Conservation (phyloP, 2,888 invertebrate species). For the Ferrisia virgata region DNA sequence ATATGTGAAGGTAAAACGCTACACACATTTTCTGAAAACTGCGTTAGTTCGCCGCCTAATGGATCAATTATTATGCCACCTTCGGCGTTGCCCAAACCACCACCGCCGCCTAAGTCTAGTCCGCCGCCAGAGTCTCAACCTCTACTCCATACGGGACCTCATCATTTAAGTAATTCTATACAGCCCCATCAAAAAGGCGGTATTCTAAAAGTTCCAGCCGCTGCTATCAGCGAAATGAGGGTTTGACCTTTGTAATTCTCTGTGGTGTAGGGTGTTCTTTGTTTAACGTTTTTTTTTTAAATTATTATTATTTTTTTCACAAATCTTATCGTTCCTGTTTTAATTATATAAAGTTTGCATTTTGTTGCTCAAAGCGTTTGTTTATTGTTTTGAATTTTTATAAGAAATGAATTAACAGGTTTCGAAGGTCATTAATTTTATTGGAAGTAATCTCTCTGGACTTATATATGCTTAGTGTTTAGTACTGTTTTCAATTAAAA, state of each 20-base stretch:
- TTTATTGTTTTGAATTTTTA: not conserved
- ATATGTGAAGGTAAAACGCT: not conserved
- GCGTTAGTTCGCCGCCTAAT: conserved; percentile 49
- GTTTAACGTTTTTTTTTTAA: not conserved
- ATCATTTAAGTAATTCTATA: conserved; percentile 1
- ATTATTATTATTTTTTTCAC: too few relatives aligned
- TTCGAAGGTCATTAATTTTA: too few relatives aligned
- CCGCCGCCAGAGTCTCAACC: conserved; percentile 50
- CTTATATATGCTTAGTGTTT: too few relatives aligned
- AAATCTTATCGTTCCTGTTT: conserved; percentile 26
- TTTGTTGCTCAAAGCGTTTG: not conserved
- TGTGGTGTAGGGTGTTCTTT: not conserved
- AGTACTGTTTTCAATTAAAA: too few relatives aligned
- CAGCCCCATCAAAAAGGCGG: conserved; percentile 52
- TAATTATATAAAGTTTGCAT: not conserved
- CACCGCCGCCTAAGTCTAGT: conserved; percentile 54
- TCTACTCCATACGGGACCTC: conserved; percentile 47
- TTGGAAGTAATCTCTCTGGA: too few relatives aligned
- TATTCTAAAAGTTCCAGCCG: conserved; percentile 67
- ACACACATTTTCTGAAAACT: not conserved
- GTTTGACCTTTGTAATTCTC: conserved; percentile 62
- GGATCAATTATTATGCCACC: conserved; percentile 52
- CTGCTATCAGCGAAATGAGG: conserved; percentile 84
- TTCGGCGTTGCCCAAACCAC: conserved; percentile 55
- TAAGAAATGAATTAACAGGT: too few relatives aligned